phyloP scores from a whole-genome alignment of 1,140 invertebrate species.

The Monochamus saltuarius region DNA sequence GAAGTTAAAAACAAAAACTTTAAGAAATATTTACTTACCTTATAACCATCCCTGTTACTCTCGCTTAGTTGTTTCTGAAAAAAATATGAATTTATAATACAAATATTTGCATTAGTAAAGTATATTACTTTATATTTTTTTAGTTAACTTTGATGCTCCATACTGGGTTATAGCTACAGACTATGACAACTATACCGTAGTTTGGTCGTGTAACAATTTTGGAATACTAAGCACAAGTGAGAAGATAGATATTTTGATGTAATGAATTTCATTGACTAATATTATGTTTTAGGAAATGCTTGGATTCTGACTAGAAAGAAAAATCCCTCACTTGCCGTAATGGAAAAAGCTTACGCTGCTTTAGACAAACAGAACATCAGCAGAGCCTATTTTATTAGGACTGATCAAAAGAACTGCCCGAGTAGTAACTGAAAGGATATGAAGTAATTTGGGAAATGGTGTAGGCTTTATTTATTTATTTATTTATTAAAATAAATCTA shows the following conservation, averaged over 20 bases:
- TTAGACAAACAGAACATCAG: constrained; percentile 62
- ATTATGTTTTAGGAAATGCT: constrained; percentile 59
- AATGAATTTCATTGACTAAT: constrained; percentile 10
- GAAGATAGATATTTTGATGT: constrained; percentile 30
- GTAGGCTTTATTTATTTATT: no score
- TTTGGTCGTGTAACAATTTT: constrained; percentile 73
- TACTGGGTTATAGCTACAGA: constrained; percentile 79
- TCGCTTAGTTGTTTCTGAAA: neutral
- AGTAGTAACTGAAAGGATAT: constrained; percentile 24
- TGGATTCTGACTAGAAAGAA: constrained; percentile 67
- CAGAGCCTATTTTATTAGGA: constrained; percentile 61
- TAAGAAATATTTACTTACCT: no score
- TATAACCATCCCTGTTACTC: constrained; percentile 28
- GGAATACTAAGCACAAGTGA: constrained; percentile 62
- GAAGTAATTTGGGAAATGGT: neutral
- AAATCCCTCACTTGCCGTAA: constrained; percentile 56
- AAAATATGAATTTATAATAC: no score
- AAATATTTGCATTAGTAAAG: no score
- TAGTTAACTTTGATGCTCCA: constrained; percentile 58
- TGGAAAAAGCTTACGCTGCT: constrained; percentile 61
- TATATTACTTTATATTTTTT: no score
- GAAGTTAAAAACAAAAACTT: no score
- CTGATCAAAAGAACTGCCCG: constrained; percentile 66
- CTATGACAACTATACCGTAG: constrained; percentile 70
- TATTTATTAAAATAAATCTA: neutral